Evolutionary conservation across 1,140 invertebrate genomes (phyloP), one percentile per base, ranked within the genome.

Genomic region (Hycleus phaleratus): DNA sequence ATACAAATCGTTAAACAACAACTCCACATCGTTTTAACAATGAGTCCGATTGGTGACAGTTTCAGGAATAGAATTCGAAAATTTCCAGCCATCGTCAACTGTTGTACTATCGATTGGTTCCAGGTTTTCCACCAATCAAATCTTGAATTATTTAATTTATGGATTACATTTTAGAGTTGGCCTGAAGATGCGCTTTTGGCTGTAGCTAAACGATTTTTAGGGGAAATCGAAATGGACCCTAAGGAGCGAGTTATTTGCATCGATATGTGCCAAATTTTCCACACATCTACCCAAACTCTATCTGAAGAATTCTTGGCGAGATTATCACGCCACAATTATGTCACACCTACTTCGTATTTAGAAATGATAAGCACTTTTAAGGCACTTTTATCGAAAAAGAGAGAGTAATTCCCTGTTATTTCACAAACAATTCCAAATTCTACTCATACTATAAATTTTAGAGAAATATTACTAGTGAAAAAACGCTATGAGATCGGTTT

Each of bases 21-120:
- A 73, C 76, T 98, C 7, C 95, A 98, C 71, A 85, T 97, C 53
- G 87, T 94, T 1, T 71, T 98, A 26, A 85, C 91, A 1, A 95
- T 97, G 91, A 95, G 90, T 52, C 92, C 95, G 0, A 93, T 93
- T 67, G 93, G 93, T 4, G 85, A 87, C 56, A 79, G 80, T 9
- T 88, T 97, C 73, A 80, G 93, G 57, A 91, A 87, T 69, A 80
- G 92, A 46, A 85, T 97, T 9, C 78, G 93, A 56, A 97, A 93
- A 73, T 98, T 97, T 73, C 95, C 94, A 1, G 89, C 93, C 0
- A 81, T 98, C 26, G 91, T 97, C 24, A 97, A 96, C 73, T 97
- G 94, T 71, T 97, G 95, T 70, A 97, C 94, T 0, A 96, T 97
- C 60, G 92, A 97, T 77, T 97, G 94, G 95, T 93, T 97, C 74